phyloP scores from a whole-genome alignment of 2,113 vertebrate genomes.

The Myotis lucifugus region DNA sequence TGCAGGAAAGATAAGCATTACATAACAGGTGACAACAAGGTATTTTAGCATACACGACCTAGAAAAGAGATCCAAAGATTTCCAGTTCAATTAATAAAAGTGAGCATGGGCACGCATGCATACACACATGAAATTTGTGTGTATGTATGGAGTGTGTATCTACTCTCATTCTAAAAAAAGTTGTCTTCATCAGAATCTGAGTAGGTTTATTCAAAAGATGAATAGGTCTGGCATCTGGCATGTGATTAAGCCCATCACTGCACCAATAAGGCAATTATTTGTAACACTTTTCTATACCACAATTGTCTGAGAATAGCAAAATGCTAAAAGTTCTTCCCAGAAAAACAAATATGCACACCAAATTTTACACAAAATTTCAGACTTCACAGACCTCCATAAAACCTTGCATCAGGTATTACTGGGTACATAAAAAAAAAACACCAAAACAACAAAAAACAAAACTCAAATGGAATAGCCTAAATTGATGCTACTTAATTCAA shows the following conservation, averaged over 20 bases:
- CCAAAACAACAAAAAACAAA: neutral
- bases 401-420: neutral
- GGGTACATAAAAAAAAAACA: neutral
- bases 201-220: neutral
- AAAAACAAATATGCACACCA: neutral
- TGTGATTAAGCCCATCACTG: neutral
- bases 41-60: neutral
- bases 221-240: neutral
- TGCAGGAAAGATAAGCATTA: neutral
- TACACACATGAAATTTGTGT: neutral
- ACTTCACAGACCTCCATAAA: neutral
- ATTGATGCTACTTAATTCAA: neutral
- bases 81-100: neutral
- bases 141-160: neutral
- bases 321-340: neutral
- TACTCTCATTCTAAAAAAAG: neutral
- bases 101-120: too few species aligned
- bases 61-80: neutral
- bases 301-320: neutral
- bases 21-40: neutral
- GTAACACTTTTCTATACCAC: neutral
- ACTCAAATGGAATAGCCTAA: neutral
- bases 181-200: neutral
- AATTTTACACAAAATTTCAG: conserved; percentile 5
- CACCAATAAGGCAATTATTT: neutral